phyloP scores from a whole-genome alignment of 2,113 vertebrate species.

The Saguinus midas region DNA sequence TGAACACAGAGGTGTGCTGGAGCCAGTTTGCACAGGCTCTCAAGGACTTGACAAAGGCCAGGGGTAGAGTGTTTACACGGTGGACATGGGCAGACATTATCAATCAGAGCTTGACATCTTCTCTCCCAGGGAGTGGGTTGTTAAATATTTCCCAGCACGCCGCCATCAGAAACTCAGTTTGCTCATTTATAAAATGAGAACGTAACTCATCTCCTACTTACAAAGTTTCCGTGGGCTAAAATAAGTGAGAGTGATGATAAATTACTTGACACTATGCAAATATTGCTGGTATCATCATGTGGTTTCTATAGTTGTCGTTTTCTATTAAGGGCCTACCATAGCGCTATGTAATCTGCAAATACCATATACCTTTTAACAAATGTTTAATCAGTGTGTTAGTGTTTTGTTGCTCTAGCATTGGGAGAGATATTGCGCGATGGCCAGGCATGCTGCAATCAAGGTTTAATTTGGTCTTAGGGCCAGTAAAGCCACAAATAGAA shows the following conservation, averaged over 20 bases:
- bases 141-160: background rate
- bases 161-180: background rate
- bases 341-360: background rate
- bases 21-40: background rate
- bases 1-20: background rate
- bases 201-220: background rate
- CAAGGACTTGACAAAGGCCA: background rate
- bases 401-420: background rate
- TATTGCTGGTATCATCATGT: background rate
- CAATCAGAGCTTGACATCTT: background rate
- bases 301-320: background rate
- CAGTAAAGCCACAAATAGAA: slow-evolving; percentile 35
- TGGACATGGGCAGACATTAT: background rate
- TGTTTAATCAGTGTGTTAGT: background rate
- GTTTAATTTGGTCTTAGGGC: slow-evolving; percentile 23
- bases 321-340: background rate
- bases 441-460: background rate
- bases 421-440: background rate
- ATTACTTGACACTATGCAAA: background rate
- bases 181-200: background rate
- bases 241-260: background rate
- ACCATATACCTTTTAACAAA: background rate
- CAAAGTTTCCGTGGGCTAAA: background rate
- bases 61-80: background rate
- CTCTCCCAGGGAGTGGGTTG: background rate